Evolutionary conservation across 2,888 invertebrate genomes (phyloP), one percentile per base, ranked within the genome.

Genomic region (Brachypterus glaber): DNA sequence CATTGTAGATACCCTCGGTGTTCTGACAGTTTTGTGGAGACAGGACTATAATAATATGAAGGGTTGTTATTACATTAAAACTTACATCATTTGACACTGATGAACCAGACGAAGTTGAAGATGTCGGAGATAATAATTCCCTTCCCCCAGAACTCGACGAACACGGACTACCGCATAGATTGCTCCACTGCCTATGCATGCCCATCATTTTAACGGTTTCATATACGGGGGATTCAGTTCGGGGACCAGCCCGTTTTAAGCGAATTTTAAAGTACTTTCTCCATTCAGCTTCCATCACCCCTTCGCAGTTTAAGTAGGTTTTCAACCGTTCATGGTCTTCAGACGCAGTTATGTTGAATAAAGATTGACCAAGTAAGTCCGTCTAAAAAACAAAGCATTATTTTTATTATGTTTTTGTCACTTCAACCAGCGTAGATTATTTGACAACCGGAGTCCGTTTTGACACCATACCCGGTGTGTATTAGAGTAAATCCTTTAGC

Each of bases 321-420:
- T 73, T 72, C 35, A 92, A 67, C 51, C 77, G 75, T 30, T 79
- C 79, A 51, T 83, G 83, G 64, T 95, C 82, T 56, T 81, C 76
- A n/a, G 77, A 71, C 64, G 86, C 83, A 27, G 87, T 76, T 63
- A 88, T 84, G 55, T 82, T 79, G 68, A 81, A 82, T 62, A 93
- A 63, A 52, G 79, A 85, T 64, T 82, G 80, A 11, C 84, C 85
- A 60, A 90, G 74, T 49, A 91, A 70, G 61, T 92, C 90, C 54
- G 83, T 77, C 81, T 90, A 73, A 14, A 71, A 69, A 33, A 16
- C 16, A 30, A 26, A 36, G 34, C 39, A 13, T 13, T n/a, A n/a
- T n/a, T n/a, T n/a, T n/a, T n/a, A n/a, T n/a, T n/a, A n/a, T n/a
- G n/a, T n/a, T n/a, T n/a, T n/a, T n/a, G n/a, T n/a, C n/a, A n/a